phyloP scores from a whole-genome alignment of 2,797 vertebrate species.

The Sebastes glaucus region DNA sequence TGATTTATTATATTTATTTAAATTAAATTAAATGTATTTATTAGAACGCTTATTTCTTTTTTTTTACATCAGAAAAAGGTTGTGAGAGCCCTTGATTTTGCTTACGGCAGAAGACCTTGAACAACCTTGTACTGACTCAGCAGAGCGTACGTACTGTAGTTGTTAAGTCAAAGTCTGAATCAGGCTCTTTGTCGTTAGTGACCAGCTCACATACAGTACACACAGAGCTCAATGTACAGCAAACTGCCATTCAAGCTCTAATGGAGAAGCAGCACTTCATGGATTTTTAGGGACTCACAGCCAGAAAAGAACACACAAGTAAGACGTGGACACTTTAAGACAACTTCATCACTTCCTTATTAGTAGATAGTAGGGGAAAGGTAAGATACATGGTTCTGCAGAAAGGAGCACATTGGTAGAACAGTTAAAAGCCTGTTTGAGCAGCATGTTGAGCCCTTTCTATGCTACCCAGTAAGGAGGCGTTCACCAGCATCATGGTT shows the following conservation, averaged over 20 bases:
- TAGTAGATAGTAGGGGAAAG: conserved; percentile 10
- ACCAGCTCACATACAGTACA: not conserved
- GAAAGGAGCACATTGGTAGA: conserved; percentile 10
- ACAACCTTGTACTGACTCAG: not conserved
- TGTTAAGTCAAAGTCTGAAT: conserved; percentile 18
- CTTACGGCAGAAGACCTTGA: not conserved
- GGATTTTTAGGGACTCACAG: conserved; percentile 7
- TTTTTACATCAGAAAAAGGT: not conserved
- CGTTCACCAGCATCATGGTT: not conserved
- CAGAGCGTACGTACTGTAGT: not conserved
- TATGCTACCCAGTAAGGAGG: not conserved
- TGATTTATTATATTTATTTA: not conserved
- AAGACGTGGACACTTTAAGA: conserved; percentile 14
- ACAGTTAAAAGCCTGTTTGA: conserved; percentile 4
- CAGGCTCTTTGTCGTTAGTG: conserved; percentile 16
- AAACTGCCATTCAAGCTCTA: conserved; percentile 11
- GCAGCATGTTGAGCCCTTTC: conserved; percentile 42
- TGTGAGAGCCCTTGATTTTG: not conserved
- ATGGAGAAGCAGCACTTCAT: conserved; percentile 19
- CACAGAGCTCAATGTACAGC: conserved; percentile 2
- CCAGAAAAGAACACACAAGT: conserved; percentile 1
- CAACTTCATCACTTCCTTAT: not conserved
- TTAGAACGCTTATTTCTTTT: not conserved
- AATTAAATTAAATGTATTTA: too few relatives aligned
- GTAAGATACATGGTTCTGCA: conserved; percentile 26